Evolutionary conservation across 2,888 invertebrate genomes (phyloP).

Genomic region (Nemoura dubitans): DNA sequence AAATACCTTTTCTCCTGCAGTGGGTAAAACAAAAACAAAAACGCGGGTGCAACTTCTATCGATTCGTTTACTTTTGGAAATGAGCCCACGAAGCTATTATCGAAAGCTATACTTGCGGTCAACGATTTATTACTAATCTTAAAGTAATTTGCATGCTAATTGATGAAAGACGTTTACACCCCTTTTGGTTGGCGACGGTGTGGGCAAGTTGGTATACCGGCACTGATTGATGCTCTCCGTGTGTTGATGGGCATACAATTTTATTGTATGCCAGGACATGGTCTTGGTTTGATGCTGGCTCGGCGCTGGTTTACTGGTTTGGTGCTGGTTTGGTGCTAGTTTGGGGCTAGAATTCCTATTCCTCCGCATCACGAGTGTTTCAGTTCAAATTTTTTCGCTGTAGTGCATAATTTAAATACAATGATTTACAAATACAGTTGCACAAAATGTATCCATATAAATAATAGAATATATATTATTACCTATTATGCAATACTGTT

Average conservation of each 20-base stretch:
- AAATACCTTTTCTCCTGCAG: too few relatives aligned
- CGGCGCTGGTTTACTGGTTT: not conserved
- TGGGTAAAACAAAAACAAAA: not conserved
- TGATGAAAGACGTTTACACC: constrained; percentile 44
- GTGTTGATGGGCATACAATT: too few relatives aligned
- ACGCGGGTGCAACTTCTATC: not conserved
- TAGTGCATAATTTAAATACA: not conserved
- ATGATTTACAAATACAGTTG: not conserved
- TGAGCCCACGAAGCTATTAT: not conserved
- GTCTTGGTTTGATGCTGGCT: not conserved
- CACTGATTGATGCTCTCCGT: not conserved
- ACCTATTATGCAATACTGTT: not conserved
- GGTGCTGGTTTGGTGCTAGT: not conserved
- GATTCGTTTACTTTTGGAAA: not conserved
- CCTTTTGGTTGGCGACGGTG: not conserved
- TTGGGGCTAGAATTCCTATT: too few relatives aligned
- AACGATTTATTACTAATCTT: constrained; percentile 49
- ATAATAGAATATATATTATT: not conserved
- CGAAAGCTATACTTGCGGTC: constrained; percentile 39
- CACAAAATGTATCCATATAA: not conserved
- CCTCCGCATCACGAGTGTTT: too few relatives aligned
- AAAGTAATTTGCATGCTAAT: constrained; percentile 50
- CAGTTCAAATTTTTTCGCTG: constrained; percentile 21
- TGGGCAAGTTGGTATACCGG: too few relatives aligned
- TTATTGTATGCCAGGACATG: too few relatives aligned